These are phyloP conservation scores for Alaudala cheleensis DNA, from an alignment of 2,113 vertebrate species.

Conservation along the genomic window DNA sequence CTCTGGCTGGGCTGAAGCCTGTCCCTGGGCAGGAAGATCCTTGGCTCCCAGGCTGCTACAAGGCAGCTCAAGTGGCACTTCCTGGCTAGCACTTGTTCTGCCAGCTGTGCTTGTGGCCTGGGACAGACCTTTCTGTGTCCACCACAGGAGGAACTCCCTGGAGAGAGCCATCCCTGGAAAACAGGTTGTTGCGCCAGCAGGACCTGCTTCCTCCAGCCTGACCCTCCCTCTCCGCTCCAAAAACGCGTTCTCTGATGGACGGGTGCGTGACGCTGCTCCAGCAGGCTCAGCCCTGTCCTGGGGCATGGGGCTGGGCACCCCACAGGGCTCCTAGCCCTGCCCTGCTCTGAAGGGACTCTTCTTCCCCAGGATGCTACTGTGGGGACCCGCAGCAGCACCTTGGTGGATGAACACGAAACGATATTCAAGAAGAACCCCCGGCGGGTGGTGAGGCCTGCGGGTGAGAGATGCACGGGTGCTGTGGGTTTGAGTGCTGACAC, in stretches of 20 bases:
- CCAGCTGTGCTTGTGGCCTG: neutral
- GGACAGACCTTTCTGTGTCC: neutral
- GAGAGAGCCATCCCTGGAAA: constrained; percentile 66
- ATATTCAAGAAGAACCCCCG: constrained; percentile 91
- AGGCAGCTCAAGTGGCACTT: neutral
- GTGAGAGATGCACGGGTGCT: constrained; percentile 51
- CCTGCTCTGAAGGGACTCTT: neutral
- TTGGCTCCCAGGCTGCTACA: neutral
- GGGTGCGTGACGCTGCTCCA: constrained; percentile 50
- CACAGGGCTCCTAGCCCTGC: neutral
- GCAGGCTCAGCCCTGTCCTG: neutral
- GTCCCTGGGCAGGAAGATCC: neutral
- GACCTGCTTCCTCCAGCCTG: constrained; percentile 68
- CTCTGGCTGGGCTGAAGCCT: neutral
- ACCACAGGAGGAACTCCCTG: constrained; percentile 70
- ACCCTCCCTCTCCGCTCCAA: constrained; percentile 49
- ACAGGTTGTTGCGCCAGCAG: constrained; percentile 62
- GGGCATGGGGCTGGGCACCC: neutral
- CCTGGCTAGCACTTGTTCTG: neutral
- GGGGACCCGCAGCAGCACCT: constrained; percentile 32
- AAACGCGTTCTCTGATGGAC: neutral
- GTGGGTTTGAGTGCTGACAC: accelerated
- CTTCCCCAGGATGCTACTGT: constrained; percentile 50
- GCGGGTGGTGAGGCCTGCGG: constrained; percentile 74
- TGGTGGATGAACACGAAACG: constrained; percentile 72